Evolutionary conservation across 2,113 vertebrate species (phyloP), one percentile per base, ranked within the genome.

Genomic region (Herpailurus yagouaroundi): DNA sequence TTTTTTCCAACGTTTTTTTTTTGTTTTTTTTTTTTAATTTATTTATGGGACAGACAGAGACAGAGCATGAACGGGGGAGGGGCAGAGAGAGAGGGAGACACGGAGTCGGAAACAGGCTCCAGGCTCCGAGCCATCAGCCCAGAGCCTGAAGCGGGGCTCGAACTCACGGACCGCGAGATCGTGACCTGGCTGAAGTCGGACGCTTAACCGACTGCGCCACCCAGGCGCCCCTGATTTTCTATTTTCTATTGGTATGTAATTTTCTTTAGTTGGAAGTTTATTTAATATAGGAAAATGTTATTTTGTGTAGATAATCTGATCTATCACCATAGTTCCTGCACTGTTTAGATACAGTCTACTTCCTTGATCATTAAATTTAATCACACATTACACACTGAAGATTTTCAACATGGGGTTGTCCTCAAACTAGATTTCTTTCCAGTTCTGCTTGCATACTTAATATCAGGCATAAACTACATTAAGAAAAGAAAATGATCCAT

Each of bases 291-390:
- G 1, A 85, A 94, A 85, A 82, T 57, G 2, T 60, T 96, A 68
- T 7, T 81, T 3, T 50, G 6, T 82, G 64, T 9, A 82, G 14
- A 60, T 89, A 93, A 41, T 85, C 18, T 89, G 66, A 85, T 81
- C 14, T 52, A 16, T 38, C 33, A n/a, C 10, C 5, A 55, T 82
- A 93, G 23, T 7, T 45, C 45, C 45, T 76, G 45, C 1, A 36
- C 57, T 74, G 3, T 92, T 76, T 60, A 25, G 4, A 64, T n/a
- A 66, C 15, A 45, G 85, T 48, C 25, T 84, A 52, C 29, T 31
- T 93, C 85, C 57, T 93, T 9, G 29, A 36, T 48, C 18, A 69
- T 21, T 88, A 96, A 64, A 76, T 73, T 66, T 95, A 91, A 94
- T 93, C 36, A 45, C 2, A 36, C 4, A 45, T 15, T 38, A 38